phyloP scores from a whole-genome alignment of 2,113 vertebrate species.

The Conger conger region DNA sequence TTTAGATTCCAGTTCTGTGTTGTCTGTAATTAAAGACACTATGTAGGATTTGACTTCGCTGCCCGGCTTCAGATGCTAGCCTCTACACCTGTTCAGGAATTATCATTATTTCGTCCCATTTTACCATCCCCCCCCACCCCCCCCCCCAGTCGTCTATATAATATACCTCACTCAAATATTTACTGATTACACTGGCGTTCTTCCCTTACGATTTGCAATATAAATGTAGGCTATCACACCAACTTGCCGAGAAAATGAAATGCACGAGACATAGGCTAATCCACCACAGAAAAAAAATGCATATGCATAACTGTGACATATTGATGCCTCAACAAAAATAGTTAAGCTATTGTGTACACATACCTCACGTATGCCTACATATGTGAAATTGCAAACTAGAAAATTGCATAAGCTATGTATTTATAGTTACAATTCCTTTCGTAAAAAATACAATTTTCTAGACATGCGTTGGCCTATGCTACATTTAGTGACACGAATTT shows the following conservation, averaged over 20 bases:
- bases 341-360: background rate
- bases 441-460: too few relatives aligned
- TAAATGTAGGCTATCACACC: background rate
- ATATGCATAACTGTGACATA: background rate
- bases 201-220: background rate
- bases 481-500: too few relatives aligned
- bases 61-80: background rate
- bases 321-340: conserved; percentile 7
- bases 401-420: too few relatives aligned
- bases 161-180: background rate
- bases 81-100: background rate
- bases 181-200: background rate
- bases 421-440: too few relatives aligned
- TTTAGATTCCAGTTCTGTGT: background rate
- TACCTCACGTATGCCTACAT: background rate
- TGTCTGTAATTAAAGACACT: background rate
- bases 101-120: background rate
- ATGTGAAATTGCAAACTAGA: too few relatives aligned
- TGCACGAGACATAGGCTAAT: conserved; percentile 34
- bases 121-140: too few relatives aligned
- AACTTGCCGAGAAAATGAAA: conserved; percentile 41
- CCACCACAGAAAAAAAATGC: conserved; percentile 13
- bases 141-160: background rate
- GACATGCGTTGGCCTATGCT: too few relatives aligned
- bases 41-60: background rate